Conservation (phyloP, 1,140 invertebrate species). For the Calosoma granatense region DNA sequence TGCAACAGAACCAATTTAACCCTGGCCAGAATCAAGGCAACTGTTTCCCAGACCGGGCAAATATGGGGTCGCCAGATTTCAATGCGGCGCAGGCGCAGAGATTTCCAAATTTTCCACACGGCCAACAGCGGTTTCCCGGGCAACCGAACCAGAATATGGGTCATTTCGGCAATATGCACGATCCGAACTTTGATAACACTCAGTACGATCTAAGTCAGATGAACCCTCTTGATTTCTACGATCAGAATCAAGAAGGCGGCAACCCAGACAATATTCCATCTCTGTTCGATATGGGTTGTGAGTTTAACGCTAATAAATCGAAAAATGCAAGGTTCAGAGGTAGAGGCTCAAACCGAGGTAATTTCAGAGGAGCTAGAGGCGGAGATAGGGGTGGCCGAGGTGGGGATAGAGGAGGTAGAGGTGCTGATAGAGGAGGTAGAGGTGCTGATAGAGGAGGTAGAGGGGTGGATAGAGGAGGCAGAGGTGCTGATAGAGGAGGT, state of each 20-base stretch:
- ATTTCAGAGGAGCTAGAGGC: neutral
- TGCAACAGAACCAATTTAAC: neutral
- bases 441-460: too few relatives aligned
- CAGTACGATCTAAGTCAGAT: constrained; percentile 13
- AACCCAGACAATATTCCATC: neutral
- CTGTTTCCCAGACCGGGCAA: too few relatives aligned
- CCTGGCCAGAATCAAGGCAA: neutral
- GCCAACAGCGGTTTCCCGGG: neutral
- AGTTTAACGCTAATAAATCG: neutral
- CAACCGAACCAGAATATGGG: neutral
- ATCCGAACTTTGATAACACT: neutral
- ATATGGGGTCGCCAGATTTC: too few relatives aligned
- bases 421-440: too few relatives aligned
- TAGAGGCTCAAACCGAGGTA: neutral
- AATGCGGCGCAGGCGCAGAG: too few relatives aligned
- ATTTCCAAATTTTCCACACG: too few relatives aligned
- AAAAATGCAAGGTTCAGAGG: neutral
- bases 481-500: too few relatives aligned
- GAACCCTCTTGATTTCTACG: constrained; percentile 10
- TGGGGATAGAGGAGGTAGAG: too few relatives aligned
- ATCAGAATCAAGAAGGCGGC: neutral
- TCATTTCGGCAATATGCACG: neutral
- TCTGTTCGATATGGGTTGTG: neutral
- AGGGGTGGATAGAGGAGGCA: too few relatives aligned
- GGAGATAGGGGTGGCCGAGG: neutral